Conservation (phyloP, 1,140 invertebrate species). For the Drosophila bocqueti region DNA sequence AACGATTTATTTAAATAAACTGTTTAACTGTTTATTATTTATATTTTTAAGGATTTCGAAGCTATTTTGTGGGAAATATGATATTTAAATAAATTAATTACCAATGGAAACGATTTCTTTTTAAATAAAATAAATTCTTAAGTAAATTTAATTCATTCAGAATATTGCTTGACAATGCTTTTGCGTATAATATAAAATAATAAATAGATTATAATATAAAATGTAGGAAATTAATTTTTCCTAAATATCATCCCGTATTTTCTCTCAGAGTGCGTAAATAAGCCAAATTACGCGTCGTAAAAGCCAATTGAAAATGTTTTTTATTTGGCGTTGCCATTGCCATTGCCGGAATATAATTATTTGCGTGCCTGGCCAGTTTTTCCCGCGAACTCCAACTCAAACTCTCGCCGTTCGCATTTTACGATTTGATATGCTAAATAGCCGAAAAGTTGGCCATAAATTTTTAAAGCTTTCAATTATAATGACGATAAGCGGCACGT, state of each 20-base stretch:
- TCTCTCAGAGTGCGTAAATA: slow-evolving; percentile 11
- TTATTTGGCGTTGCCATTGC: slow-evolving; percentile 8
- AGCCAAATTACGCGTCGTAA: slow-evolving; percentile 41
- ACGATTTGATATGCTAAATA: slow-evolving; percentile 65
- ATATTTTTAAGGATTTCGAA: no score
- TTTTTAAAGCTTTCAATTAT: slow-evolving; percentile 80
- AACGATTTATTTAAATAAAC: no score
- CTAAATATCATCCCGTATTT: background rate
- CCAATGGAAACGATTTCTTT: no score
- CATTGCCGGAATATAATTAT: slow-evolving; percentile 27
- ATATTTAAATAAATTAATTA: no score
- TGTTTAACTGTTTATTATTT: no score
- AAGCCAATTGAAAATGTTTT: slow-evolving; percentile 53
- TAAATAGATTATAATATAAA: no score
- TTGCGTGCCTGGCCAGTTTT: slow-evolving; percentile 35
- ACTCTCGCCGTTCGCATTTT: slow-evolving; percentile 27
- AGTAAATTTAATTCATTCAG: no score
- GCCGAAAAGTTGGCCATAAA: slow-evolving; percentile 69
- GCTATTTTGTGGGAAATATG: no score
- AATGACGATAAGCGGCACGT: slow-evolving; percentile 67
- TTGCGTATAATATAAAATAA: no score
- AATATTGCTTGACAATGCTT: no score
- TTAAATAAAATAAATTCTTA: no score
- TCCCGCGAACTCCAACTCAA: slow-evolving; percentile 11
- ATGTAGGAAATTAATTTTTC: background rate